These are phyloP conservation scores for Proteles cristata DNA, from an alignment of 2,113 vertebrate species.

Conservation along the genomic window DNA sequence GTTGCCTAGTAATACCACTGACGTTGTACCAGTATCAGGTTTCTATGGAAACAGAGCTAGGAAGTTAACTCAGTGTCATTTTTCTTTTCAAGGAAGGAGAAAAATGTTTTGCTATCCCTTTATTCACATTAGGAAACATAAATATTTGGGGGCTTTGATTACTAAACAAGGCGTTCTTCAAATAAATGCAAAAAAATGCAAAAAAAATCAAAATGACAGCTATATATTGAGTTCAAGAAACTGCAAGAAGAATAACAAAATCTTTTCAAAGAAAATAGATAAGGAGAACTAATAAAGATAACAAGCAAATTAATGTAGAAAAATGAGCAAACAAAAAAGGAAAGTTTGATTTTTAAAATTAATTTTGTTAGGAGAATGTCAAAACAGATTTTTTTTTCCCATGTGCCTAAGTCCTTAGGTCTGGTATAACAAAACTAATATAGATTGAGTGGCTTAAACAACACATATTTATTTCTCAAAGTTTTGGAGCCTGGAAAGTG, in stretches of 20 bases:
- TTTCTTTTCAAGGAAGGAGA: constrained; percentile 18
- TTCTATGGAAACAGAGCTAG: constrained; percentile 51
- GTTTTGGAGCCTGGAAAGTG: not conserved
- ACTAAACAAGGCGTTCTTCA: not conserved
- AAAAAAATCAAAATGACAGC: not conserved
- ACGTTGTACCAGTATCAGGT: not conserved
- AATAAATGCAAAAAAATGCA: not conserved
- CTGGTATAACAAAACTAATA: not conserved
- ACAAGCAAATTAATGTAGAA: not conserved
- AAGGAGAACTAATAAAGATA: not conserved
- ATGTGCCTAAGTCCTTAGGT: not conserved
- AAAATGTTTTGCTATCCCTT: constrained; percentile 33
- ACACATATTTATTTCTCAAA: not conserved
- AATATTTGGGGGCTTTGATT: not conserved
- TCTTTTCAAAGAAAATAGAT: not conserved
- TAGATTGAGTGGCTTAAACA: not conserved
- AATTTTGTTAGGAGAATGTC: not conserved
- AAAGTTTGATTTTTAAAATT: not conserved
- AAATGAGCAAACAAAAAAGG: not conserved
- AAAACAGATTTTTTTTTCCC: not conserved
- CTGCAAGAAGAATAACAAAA: not conserved
- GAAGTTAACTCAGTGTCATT: constrained; percentile 40
- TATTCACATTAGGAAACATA: constrained; percentile 1
- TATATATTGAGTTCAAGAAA: not conserved
- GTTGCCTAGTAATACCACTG: not conserved